phyloP scores from a whole-genome alignment of 2,888 invertebrate species.

The Gastracanthus pulcherrimus region DNA sequence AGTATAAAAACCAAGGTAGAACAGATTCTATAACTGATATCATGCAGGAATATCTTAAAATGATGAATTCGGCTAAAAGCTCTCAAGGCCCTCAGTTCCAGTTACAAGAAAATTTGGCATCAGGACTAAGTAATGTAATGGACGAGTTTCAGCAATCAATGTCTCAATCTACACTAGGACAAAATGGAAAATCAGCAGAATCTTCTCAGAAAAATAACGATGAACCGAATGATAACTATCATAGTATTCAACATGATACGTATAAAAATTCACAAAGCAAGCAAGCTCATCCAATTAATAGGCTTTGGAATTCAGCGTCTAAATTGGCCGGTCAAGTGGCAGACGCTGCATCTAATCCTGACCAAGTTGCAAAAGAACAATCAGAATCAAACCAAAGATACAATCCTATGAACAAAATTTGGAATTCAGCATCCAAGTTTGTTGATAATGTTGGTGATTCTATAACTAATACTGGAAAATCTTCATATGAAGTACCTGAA shows the following conservation, averaged over 20 bases:
- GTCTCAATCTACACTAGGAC: constrained; percentile 1
- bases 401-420: not conserved
- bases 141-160: constrained; percentile 40
- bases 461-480: no score
- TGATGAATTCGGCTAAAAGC: no score
- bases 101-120: not conserved
- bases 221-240: no score
- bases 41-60: no score
- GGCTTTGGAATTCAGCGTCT: not conserved
- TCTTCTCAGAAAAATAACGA: not conserved
- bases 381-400: not conserved
- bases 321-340: not conserved
- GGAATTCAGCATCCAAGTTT: not conserved
- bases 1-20: no score
- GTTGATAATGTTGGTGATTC: not conserved
- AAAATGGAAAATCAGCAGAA: constrained; percentile 3
- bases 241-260: not conserved
- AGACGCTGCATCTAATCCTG: not conserved
- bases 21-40: no score
- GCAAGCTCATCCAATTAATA: not conserved
- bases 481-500: no score
- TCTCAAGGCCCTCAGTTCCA: not conserved
- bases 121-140: not conserved
- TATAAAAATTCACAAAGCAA: not conserved
- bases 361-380: not conserved